Conservation (phyloP, 2,113 vertebrate species). For the Xiphophorus hellerii region DNA sequence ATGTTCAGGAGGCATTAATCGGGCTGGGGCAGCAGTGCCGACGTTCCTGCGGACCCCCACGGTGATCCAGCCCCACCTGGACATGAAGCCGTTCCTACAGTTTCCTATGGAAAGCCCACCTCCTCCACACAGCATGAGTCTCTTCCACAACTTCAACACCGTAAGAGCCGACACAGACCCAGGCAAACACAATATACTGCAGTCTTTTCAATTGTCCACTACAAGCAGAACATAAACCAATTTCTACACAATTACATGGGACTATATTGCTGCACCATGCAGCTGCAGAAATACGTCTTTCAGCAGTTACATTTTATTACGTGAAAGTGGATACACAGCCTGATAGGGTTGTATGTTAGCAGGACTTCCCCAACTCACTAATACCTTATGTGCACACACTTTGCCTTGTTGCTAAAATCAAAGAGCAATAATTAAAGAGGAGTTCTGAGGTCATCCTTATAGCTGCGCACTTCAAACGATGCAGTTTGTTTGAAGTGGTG, state of each 20-base stretch:
- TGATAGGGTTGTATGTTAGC: neutral
- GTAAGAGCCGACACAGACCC: conserved; percentile 62
- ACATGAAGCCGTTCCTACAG: conserved; percentile 84
- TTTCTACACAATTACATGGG: neutral
- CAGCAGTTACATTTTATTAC: neutral
- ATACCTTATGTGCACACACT: conserved; percentile 24
- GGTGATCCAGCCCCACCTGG: conserved; percentile 81
- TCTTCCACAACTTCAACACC: conserved; percentile 85
- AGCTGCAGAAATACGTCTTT: conserved; percentile 11
- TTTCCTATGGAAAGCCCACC: conserved; percentile 81
- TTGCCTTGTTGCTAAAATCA: conserved; percentile 17
- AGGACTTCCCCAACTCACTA: neutral
- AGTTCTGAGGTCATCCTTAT: conserved; percentile 26
- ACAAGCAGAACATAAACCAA: neutral
- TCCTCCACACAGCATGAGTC: conserved; percentile 78
- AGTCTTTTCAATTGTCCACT: neutral
- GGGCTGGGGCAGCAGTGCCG: conserved; percentile 77
- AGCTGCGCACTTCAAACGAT: conserved; percentile 54
- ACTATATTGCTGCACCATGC: neutral
- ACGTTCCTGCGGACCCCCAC: conserved; percentile 83
- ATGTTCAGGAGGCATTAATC: conserved; percentile 80
- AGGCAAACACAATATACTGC: conserved; percentile 2
- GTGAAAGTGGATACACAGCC: neutral
- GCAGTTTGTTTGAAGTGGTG: conserved; percentile 59
- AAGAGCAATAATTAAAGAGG: conserved; percentile 33